phyloP scores from a whole-genome alignment of 1,140 invertebrate species.

The Dendrolimus punctatus region DNA sequence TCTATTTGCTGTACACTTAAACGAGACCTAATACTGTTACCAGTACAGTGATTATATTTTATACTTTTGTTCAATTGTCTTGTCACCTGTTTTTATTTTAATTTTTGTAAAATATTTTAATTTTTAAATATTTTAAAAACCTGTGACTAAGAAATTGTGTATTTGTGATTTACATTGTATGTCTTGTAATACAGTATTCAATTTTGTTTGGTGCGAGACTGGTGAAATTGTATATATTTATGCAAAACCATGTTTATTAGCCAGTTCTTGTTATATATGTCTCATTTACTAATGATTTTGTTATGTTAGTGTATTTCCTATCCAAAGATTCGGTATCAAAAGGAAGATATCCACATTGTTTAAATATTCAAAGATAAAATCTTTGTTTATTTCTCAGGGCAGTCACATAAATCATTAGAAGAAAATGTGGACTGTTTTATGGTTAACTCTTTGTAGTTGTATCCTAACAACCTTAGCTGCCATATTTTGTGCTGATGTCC shows the following conservation, averaged over 20 bases:
- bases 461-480: constrained; percentile 28
- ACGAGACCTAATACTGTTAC: constrained; percentile 35
- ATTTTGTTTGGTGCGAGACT: constrained; percentile 24
- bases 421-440: constrained; percentile 8
- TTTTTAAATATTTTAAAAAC: constrained; percentile 37
- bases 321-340: constrained; percentile 20
- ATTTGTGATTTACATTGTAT: constrained; percentile 3
- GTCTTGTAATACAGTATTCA: constrained; percentile 9
- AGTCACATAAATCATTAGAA: no score
- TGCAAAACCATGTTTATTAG: constrained; percentile 13
- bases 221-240: constrained; percentile 9
- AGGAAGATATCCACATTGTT: constrained; percentile 5
- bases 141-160: constrained; percentile 16
- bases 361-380: not conserved
- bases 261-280: constrained; percentile 7
- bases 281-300: constrained; percentile 7
- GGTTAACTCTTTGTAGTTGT: constrained; percentile 15
- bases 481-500: constrained; percentile 31
- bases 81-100: constrained; percentile 27
- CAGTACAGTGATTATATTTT: constrained; percentile 28
- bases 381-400: no score
- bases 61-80: constrained; percentile 47
- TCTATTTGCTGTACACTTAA: constrained; percentile 21
- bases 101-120: constrained; percentile 46
- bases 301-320: constrained; percentile 10